Percentiles rank a stretch among this genome's conserved stretches.
phyloP scores from a whole-genome alignment of 2,888 invertebrate genomes.

The Nematopogon swammerdamellus region DNA sequence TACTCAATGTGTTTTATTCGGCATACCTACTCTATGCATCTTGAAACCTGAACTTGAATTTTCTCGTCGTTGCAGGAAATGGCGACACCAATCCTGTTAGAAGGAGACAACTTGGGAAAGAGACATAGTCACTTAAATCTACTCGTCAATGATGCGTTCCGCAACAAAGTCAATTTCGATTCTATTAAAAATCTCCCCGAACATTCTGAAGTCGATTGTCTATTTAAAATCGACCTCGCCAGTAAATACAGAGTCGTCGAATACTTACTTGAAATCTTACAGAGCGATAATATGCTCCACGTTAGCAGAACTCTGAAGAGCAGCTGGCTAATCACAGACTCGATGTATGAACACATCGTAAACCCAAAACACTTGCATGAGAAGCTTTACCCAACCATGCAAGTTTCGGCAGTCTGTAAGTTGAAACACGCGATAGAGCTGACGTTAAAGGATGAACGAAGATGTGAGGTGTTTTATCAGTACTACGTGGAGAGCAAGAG shows the following conservation, averaged over 20 bases:
- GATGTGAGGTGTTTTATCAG: constrained; percentile 26
- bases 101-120: constrained; percentile 23
- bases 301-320: constrained; percentile 30
- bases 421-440: constrained; percentile 26
- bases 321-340: constrained; percentile 25
- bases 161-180: constrained; percentile 10
- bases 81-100: constrained; percentile 17
- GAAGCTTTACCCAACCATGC: constrained; percentile 28
- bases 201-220: constrained; percentile 21
- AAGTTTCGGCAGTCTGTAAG: constrained; percentile 24
- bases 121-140: constrained; percentile 23
- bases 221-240: constrained; percentile 35
- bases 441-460: constrained; percentile 18
- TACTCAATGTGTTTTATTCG: no score
- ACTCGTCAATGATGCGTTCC: constrained; percentile 17
- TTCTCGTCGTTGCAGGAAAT: not conserved
- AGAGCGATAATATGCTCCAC: constrained; percentile 30
- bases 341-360: constrained; percentile 19
- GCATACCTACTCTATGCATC: no score
- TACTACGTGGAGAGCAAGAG: constrained; percentile 21
- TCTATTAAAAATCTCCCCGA: constrained; percentile 17
- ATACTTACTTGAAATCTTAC: constrained; percentile 25
- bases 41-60: no score
- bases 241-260: constrained; percentile 21
- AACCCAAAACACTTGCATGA: constrained; percentile 27